These are phyloP conservation scores for Melanerpes aurifrons DNA, from an alignment of 2,113 vertebrate genomes.

Conservation along the genomic window DNA sequence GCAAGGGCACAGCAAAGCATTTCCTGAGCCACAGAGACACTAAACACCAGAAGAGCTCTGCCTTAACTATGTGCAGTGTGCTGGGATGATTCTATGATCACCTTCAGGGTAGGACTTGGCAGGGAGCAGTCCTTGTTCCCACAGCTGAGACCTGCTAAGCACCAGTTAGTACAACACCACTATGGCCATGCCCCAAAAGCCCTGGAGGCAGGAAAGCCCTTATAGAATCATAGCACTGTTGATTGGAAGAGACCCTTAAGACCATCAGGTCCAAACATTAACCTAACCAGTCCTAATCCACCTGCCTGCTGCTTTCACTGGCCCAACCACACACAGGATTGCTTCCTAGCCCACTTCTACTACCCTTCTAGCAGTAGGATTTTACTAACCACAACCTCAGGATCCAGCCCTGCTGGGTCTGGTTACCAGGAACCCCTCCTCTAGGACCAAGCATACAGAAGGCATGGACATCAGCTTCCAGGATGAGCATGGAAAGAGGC, in stretches of 20 bases:
- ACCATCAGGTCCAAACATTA: too few species aligned
- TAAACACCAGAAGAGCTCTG: not conserved
- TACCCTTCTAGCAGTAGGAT: not conserved
- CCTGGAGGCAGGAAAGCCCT: too few species aligned
- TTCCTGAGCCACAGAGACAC: not conserved
- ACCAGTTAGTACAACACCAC: too few species aligned
- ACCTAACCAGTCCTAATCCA: too few species aligned
- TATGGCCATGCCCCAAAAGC: too few species aligned
- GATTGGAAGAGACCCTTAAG: too few species aligned
- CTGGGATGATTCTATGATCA: too few species aligned
- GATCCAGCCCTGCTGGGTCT: not conserved
- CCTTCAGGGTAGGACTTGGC: too few species aligned
- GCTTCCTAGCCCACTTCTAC: not conserved
- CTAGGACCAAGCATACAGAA: not conserved
- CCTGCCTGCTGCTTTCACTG: not conserved
- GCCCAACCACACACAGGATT: not conserved
- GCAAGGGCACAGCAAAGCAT: not conserved
- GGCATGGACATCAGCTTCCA: too few species aligned
- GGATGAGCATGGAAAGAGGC: not conserved
- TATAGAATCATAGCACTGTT: too few species aligned
- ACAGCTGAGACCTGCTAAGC: too few species aligned
- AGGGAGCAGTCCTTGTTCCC: too few species aligned
- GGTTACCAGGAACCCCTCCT: not conserved
- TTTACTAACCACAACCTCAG: not conserved
- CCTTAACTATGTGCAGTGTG: fast-evolving